Evolutionary conservation across 64 coral and sea anemone genomes (phyloP).

Genomic region (Dendrophyllia cribrosa): DNA sequence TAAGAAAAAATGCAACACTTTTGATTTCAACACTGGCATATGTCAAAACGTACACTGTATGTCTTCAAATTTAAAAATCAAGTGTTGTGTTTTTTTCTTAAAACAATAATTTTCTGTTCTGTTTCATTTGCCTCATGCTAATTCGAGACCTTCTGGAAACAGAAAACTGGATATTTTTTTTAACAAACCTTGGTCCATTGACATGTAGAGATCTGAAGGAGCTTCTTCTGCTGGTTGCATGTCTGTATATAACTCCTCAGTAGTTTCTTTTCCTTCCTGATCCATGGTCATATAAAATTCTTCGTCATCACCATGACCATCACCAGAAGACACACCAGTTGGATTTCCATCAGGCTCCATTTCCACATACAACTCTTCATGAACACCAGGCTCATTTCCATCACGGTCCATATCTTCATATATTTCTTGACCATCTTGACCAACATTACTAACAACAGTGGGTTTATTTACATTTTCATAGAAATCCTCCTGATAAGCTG

Average conservation of each 20-base stretch:
- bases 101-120: too few relatives aligned
- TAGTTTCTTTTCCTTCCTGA: neutral
- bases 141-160: too few relatives aligned
- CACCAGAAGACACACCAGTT: neutral
- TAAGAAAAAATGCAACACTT: too few relatives aligned
- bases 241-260: slow-evolving; percentile 7
- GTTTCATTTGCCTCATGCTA: too few relatives aligned
- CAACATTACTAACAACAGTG: neutral
- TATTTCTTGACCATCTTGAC: neutral
- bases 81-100: too few relatives aligned
- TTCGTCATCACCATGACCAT: neutral
- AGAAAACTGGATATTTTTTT: too few relatives aligned
- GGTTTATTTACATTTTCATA: neutral
- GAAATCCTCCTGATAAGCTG: neutral
- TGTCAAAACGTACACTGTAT: too few relatives aligned
- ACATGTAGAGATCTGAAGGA: neutral
- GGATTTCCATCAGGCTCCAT: neutral
- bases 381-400: neutral
- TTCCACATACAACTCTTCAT: neutral
- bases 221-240: neutral
- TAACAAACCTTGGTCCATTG: neutral
- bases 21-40: too few relatives aligned
- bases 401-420: slow-evolving; percentile 1
- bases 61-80: too few relatives aligned
- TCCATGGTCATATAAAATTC: neutral